A percentile compares a stretch with the other conserved stretches of the same genome.
These are phyloP conservation scores for Rhynchotus rufescens DNA, from an alignment of 2,797 vertebrate genomes.

Conservation along the genomic window DNA sequence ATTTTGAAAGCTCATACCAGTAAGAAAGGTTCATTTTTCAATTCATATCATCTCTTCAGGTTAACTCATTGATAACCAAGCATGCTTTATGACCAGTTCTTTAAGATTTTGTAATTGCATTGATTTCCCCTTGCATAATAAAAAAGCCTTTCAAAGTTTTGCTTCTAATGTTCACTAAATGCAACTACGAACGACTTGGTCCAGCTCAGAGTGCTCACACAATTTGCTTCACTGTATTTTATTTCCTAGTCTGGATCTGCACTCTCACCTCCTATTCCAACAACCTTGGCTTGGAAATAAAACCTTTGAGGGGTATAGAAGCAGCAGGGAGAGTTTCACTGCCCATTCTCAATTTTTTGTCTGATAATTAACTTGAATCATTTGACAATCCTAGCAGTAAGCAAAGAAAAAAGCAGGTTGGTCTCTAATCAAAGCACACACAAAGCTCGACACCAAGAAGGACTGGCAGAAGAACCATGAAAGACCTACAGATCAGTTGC, in stretches of 20 bases:
- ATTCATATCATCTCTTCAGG: neutral
- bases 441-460: neutral
- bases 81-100: neutral
- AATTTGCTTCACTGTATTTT: neutral
- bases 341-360: neutral
- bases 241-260: neutral
- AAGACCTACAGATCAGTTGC: neutral
- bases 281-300: neutral
- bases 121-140: neutral
- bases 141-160: neutral
- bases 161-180: neutral
- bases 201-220: neutral
- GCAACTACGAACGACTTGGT: accelerated
- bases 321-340: neutral
- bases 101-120: neutral
- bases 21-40: neutral
- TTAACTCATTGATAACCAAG: neutral
- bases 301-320: neutral
- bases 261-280: neutral
- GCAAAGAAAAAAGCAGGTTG: neutral
- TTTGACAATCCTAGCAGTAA: neutral
- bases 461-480: neutral
- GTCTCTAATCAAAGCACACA: neutral
- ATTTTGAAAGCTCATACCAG: neutral
- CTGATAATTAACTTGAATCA: neutral